Percentiles rank a stretch among this genome's conserved stretches.
Conservation (phyloP, 2,797 vertebrate species). For the Capromys pilorides region DNA sequence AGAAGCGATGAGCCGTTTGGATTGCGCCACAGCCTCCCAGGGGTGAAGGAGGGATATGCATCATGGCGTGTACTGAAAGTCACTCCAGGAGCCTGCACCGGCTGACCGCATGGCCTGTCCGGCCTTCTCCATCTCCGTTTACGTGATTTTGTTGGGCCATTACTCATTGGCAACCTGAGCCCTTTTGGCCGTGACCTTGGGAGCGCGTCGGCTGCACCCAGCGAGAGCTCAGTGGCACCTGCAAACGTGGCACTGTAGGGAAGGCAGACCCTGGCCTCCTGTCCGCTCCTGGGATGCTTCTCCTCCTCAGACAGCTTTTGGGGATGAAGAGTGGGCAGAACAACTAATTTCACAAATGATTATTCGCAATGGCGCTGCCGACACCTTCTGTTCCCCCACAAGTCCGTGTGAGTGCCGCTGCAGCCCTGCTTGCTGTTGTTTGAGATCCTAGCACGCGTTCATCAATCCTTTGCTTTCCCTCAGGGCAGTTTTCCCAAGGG, state of each 20-base stretch:
- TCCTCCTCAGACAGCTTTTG: not conserved
- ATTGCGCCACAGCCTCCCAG: conserved; percentile 66
- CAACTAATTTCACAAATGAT: not conserved
- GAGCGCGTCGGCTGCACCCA: conserved; percentile 53
- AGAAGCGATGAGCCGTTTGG: conserved; percentile 34
- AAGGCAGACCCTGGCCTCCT: not conserved
- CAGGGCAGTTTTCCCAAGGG: not conserved
- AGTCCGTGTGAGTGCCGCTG: conserved; percentile 20
- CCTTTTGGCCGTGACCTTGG: conserved; percentile 61
- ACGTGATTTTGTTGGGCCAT: conserved; percentile 65
- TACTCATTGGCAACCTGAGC: conserved; percentile 62
- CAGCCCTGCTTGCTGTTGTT: not conserved
- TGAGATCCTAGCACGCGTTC: not conserved
- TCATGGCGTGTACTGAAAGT: conserved; percentile 45
- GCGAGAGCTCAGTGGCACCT: conserved; percentile 35
- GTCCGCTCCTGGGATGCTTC: not conserved
- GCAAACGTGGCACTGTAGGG: conserved; percentile 32
- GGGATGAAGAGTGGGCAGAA: not conserved
- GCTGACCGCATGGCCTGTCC: conserved; percentile 34
- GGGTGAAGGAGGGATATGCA: conserved; percentile 52
- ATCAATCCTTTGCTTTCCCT: not conserved
- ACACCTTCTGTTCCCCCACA: not conserved
- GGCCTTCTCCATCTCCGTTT: conserved; percentile 62
- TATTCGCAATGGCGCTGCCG: not conserved
- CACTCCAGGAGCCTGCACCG: not conserved